Percentiles rank a stretch among this genome's conserved stretches.
Evolutionary conservation across 2,888 invertebrate genomes (phyloP).

Genomic region (Chouioia cunea): DNA sequence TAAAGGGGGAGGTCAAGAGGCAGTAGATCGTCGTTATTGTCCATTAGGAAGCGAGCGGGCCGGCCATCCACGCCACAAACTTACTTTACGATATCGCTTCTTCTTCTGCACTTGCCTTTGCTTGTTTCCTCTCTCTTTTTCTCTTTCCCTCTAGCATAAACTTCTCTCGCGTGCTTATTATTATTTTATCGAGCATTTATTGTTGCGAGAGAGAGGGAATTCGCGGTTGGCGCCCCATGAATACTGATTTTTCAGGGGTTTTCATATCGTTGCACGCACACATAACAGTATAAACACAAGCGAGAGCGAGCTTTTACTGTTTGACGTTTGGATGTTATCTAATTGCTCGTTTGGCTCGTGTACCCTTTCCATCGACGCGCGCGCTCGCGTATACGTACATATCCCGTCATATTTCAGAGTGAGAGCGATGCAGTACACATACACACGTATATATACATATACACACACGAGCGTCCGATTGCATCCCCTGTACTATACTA

Average conservation of each 20-base stretch:
- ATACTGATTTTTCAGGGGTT: no score
- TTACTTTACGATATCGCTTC: slow-evolving; percentile 63
- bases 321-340: slow-evolving; percentile 64
- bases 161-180: slow-evolving; percentile 15
- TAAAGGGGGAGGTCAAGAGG: slow-evolving; percentile 52
- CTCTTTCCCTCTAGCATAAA: neutral
- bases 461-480: slow-evolving; percentile 17
- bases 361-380: slow-evolving; percentile 16
- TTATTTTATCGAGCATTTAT: no score
- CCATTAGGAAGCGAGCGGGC: slow-evolving; percentile 61
- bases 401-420: neutral
- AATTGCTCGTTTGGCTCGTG: slow-evolving; percentile 57
- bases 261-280: no score
- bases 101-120: slow-evolving; percentile 50
- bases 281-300: slow-evolving; percentile 60
- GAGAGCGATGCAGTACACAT: neutral
- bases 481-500: slow-evolving; percentile 7
- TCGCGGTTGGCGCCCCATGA: no score
- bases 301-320: slow-evolving; percentile 58
- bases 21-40: slow-evolving; percentile 65
- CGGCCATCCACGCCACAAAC: slow-evolving; percentile 62
- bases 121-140: slow-evolving; percentile 12
- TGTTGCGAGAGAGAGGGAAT: no score
- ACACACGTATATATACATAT: neutral
- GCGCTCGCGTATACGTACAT: neutral